Conservation (phyloP, 2,888 invertebrate genomes). For the Eilema depressum region DNA sequence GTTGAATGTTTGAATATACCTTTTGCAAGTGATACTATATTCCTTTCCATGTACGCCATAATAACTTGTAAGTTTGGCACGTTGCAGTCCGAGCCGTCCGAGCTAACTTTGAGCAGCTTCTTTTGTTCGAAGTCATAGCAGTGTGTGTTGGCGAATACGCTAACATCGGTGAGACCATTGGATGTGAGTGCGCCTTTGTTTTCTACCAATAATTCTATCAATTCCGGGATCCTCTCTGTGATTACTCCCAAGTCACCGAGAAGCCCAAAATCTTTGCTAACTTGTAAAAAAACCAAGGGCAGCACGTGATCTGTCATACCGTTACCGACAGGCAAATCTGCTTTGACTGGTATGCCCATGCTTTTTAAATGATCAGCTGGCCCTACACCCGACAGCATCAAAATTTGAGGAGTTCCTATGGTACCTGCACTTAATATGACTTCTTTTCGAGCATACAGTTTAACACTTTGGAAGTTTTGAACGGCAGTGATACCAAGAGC, state of each 20-base stretch:
- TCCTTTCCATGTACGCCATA: conserved; percentile 58
- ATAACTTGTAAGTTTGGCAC: conserved; percentile 65
- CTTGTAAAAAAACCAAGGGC: conserved; percentile 56
- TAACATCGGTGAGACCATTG: conserved; percentile 64
- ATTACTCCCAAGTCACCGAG: conserved; percentile 26
- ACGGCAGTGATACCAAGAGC: conserved; percentile 63
- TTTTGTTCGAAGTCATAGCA: conserved; percentile 62
- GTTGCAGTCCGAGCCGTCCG: conserved; percentile 57
- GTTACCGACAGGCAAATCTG: conserved; percentile 67
- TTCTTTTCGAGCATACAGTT: conserved; percentile 61
- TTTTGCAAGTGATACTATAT: conserved; percentile 40
- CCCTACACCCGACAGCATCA: conserved; percentile 74
- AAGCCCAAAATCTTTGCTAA: conserved; percentile 46
- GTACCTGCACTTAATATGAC: conserved; percentile 73
- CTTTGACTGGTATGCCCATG: conserved; percentile 57
- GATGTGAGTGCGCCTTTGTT: conserved; percentile 63
- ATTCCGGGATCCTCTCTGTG: conserved; percentile 27
- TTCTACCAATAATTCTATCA: conserved; percentile 46
- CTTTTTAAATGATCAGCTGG: conserved; percentile 59
- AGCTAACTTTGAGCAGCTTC: conserved; percentile 48
- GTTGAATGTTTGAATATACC: conserved; percentile 41
- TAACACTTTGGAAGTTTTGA: conserved; percentile 35
- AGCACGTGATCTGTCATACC: conserved; percentile 67
- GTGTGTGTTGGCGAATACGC: conserved; percentile 61
- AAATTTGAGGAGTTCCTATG: conserved; percentile 67